These are phyloP conservation scores for Caenorhabditis elegans DNA, from an alignment of 1,140 invertebrate species.

Conservation along the genomic window DNA sequence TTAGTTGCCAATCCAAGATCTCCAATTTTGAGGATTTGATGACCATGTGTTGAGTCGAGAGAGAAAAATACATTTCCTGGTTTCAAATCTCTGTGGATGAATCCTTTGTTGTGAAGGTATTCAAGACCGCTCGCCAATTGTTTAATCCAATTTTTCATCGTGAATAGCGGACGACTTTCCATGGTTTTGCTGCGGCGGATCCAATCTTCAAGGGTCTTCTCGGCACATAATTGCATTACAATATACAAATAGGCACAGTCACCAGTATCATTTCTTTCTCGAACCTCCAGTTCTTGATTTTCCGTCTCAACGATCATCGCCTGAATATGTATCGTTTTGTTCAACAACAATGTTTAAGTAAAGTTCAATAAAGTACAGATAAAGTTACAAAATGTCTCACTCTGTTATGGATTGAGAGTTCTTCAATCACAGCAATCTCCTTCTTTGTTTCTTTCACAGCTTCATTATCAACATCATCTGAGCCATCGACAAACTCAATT, in stretches of 20 bases:
- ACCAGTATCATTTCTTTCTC: constrained; percentile 40
- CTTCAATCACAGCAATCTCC: not conserved
- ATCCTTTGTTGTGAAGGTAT: constrained; percentile 84
- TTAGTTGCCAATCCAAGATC: constrained; percentile 92
- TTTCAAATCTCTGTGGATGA: constrained; percentile 94
- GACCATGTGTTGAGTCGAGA: constrained; percentile 57
- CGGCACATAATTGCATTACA: constrained; percentile 91
- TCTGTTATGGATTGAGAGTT: constrained; percentile 7
- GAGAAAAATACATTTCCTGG: constrained; percentile 96
- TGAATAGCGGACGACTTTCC: not conserved
- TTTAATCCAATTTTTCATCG: constrained; percentile 72
- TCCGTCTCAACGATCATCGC: constrained; percentile 34
- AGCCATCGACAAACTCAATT: not conserved
- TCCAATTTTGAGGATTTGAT: constrained; percentile 87
- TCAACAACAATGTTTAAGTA: no score
- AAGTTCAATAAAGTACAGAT: no score
- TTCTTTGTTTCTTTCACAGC: not conserved
- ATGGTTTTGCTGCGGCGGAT: constrained; percentile 67
- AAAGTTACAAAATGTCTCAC: no score
- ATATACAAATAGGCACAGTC: constrained; percentile 83
- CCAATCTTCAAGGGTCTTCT: constrained; percentile 88
- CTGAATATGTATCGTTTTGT: no score
- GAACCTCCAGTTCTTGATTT: constrained; percentile 41
- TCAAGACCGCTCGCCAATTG: constrained; percentile 91
- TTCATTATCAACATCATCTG: not conserved